Base-by-base conservation (phyloP, 2,797 vertebrate genomes). In the Spheniscus humboldti region DNA sequence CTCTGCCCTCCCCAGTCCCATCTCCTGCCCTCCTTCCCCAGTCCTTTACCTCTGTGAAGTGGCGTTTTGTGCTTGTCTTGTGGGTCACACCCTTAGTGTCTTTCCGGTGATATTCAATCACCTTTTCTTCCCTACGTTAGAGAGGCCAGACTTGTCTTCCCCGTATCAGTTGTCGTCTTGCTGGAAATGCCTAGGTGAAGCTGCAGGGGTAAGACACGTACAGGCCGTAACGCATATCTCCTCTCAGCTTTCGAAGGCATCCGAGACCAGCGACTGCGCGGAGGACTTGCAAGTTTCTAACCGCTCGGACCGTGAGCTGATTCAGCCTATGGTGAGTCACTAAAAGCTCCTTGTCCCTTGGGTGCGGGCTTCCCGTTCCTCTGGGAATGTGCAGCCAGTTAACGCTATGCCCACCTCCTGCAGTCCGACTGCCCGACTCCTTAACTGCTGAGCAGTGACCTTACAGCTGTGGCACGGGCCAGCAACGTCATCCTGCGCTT, bases 241-340 rank as follows among this genome's bases (percentile, higher is more conserved):
- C 82, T 68, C 31, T 63, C 66, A 76, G 78, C 86, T 95, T 27
- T 92, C 87, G 0, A 88, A 98, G 98, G 95, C 73, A 13, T 97
- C 90, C 0, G 79, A 97, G 76, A n/a, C 43, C 69, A 97, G 96
- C 0, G 82, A 95, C 31, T 88, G 68, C 3, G 19, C 71, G 80
- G 96, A 97, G 63, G 96, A 97, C 15, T 41, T 88, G 12, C 86
- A 53, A 1, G 41, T 43, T 27, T 97, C 96, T 37, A 77, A n/a
- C 45, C 10, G 31, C 69, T 97, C 56, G 0, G 78, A 97, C 18
- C 11, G 7, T 3, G 95, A 98, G 75, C 90, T 74, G 80, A 10
- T 64, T 31, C 60, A 3, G 52, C 83, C 69, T 35, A 10, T 25
- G 97, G 98, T 98, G 94, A 98, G 98, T 97, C 31, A 4, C 75